Percentiles rank a stretch among this genome's conserved stretches.
Conservation (phyloP, 2,888 invertebrate genomes). For the Pilophorus perplexus region DNA sequence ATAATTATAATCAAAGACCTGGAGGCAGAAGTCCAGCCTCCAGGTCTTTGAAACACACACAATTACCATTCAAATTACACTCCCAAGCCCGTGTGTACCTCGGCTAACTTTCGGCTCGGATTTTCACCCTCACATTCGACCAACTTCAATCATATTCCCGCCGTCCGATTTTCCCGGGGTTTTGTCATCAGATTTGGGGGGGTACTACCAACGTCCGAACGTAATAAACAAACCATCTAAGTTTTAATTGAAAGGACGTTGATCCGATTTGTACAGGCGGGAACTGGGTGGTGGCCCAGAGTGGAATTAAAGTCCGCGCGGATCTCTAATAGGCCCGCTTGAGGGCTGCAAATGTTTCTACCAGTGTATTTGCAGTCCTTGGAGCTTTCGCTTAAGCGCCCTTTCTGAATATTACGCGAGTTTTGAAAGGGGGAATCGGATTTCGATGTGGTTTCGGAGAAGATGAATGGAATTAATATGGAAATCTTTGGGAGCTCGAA, state of each 20-base stretch:
- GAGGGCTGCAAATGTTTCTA: constrained; percentile 5
- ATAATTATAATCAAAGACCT: too few relatives aligned
- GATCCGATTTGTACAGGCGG: constrained; percentile 37
- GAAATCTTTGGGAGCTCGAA: too few relatives aligned
- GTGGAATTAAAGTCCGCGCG: constrained; percentile 11
- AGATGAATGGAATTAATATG: too few relatives aligned
- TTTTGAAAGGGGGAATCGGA: too few relatives aligned
- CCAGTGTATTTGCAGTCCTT: constrained; percentile 2
- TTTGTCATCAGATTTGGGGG: constrained; percentile 31
- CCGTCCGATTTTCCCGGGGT: constrained; percentile 30
- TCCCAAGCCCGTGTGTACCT: neutral
- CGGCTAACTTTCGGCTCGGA: neutral
- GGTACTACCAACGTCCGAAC: neutral
- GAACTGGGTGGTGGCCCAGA: neutral
- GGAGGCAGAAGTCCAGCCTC: too few relatives aligned
- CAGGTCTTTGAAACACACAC: too few relatives aligned
- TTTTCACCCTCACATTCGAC: too few relatives aligned
- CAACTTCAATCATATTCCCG: constrained; percentile 32
- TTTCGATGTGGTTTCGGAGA: too few relatives aligned
- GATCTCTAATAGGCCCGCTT: neutral
- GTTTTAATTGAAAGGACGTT: constrained; percentile 39
- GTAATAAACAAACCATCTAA: constrained; percentile 40
- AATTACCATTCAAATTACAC: neutral
- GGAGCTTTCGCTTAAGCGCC: neutral
- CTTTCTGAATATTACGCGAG: too few relatives aligned